phyloP scores from a whole-genome alignment of 2,797 vertebrate species.

The Hydrophis major region DNA sequence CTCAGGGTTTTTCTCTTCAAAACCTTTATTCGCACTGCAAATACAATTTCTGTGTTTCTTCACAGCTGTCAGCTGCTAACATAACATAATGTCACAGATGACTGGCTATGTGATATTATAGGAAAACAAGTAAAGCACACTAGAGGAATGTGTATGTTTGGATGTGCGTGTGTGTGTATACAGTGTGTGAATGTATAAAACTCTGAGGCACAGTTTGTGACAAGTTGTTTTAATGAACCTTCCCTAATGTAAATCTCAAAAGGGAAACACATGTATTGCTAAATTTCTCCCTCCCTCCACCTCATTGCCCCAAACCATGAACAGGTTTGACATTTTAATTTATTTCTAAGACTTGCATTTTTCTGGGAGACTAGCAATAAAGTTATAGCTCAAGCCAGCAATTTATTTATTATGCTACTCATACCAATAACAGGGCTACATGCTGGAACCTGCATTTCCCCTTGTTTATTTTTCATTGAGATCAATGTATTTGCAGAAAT shows the following conservation, averaged over 20 bases:
- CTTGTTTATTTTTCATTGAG: constrained; percentile 60
- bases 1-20: constrained; percentile 40
- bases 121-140: constrained; percentile 41
- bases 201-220: constrained; percentile 34
- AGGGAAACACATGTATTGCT: constrained; percentile 44
- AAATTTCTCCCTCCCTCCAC: neutral
- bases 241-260: constrained; percentile 55
- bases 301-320: constrained; percentile 36
- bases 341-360: constrained; percentile 52
- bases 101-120: constrained; percentile 38
- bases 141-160: constrained; percentile 18
- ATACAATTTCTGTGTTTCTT: constrained; percentile 58
- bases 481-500: constrained; percentile 60
- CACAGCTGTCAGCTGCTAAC: constrained; percentile 46
- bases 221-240: constrained; percentile 46
- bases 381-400: constrained; percentile 40
- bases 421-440: constrained; percentile 45
- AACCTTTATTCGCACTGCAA: constrained; percentile 51
- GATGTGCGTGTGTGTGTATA: neutral
- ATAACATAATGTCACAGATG: constrained; percentile 63
- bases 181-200: neutral
- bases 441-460: constrained; percentile 51
- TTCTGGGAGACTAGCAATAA: constrained; percentile 44
- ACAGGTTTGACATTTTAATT: constrained; percentile 54
- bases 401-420: constrained; percentile 56